Conservation (phyloP, 2,888 invertebrate genomes). For the Sphaerophoria rueppellii region DNA sequence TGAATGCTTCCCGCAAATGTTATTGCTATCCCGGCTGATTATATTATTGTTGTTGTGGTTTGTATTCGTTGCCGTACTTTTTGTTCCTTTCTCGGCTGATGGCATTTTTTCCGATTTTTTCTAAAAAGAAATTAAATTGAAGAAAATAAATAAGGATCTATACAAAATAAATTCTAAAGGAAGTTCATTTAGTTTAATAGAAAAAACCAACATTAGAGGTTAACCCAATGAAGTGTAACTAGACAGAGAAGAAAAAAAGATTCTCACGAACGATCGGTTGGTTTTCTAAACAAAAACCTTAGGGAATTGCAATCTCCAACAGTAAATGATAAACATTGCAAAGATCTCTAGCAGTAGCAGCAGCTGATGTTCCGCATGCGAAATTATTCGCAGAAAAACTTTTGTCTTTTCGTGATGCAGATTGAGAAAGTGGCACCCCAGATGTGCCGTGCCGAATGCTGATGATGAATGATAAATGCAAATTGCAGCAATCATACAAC, state of each 20-base stretch:
- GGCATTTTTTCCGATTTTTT: constrained; percentile 74
- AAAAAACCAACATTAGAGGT: constrained; percentile 22
- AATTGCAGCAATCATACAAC: constrained; percentile 66
- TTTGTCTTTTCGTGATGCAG: constrained; percentile 50
- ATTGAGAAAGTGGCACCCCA: constrained; percentile 68
- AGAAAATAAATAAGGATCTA: not conserved
- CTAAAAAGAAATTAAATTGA: constrained; percentile 39
- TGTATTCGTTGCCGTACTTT: constrained; percentile 75
- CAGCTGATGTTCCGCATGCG: constrained; percentile 11
- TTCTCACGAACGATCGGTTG: constrained; percentile 54
- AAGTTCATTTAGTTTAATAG: constrained; percentile 25
- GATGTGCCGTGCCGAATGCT: constrained; percentile 45
- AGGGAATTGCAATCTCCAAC: constrained; percentile 22
- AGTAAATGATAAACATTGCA: constrained; percentile 33
- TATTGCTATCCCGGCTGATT: constrained; percentile 77
- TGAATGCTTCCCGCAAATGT: constrained; percentile 78
- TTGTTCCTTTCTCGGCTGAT: constrained; percentile 75
- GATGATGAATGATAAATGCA: constrained; percentile 67
- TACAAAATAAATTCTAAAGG: constrained; percentile 7
- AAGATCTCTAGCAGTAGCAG: not conserved
- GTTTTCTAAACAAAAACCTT: not conserved
- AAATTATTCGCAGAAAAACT: constrained; percentile 46
- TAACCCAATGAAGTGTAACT: constrained; percentile 54
- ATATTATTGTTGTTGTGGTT: constrained; percentile 75
- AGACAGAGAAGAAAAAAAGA: constrained; percentile 14